Evolutionary conservation across 2,888 invertebrate species (phyloP), one percentile per base, ranked within the genome.

Genomic region (Agrypnus murinus): DNA sequence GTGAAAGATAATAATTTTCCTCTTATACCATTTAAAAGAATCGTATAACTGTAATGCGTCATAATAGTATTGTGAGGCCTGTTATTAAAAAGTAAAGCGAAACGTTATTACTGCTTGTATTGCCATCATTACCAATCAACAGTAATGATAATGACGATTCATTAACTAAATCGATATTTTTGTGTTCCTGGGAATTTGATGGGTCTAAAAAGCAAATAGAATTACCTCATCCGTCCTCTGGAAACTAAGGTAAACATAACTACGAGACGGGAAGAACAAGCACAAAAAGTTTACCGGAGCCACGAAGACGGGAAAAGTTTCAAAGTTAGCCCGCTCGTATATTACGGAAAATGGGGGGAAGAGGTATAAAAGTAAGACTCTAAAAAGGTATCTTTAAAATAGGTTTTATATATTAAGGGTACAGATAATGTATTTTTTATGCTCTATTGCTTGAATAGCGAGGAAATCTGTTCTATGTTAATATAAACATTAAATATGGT

Each of bases 191-290:
- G 45, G 48, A 65, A 69, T 69, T 70, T 73, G 67, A 73, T 73
- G 67, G 57, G 43, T 69, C 73, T 73, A 71, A 70, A 70, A 71
- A 68, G 67, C 65, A 73, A 73, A 73, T 71, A 71, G 73, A 73
- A 73, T 73, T 73, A 73, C 73, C 73, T 71, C 71, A 68, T 73
- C 65, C 73, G 73, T 73, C 59, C 68, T 58, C n/a, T n/a, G n/a
- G 68, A 71, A 73, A 74, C 74, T 72, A 76, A 75, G 76, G 76
- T 76, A 76, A 76, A 76, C 76, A 76, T 72, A 72, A 73, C 75
- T 72, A 71, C 65, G 71, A 69, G 72, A 73, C 63, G 72, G 69
- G 71, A 76, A 76, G 74, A 76, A 76, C 76, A 72, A 76, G 74
- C 73, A 72, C 65, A 75, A 76, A 76, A 76, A 75, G 72, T 76